These are phyloP conservation scores for Knipowitschia caucasica DNA, from an alignment of 2,797 vertebrate genomes.

Conservation along the genomic window DNA sequence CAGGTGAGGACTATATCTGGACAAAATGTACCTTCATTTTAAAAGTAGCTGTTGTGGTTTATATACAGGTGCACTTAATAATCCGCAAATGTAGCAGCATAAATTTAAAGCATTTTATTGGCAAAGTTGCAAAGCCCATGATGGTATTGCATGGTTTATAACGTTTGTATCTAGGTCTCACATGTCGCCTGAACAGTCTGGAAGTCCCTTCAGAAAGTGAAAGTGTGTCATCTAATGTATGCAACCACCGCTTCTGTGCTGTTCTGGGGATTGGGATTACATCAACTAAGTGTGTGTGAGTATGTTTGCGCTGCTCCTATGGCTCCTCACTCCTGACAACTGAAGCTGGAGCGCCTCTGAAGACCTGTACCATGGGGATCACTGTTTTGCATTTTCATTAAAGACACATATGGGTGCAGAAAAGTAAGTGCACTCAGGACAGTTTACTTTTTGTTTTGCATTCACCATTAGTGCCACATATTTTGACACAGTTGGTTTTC, in stretches of 20 bases:
- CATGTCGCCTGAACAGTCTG: conserved; percentile 58
- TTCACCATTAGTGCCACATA: conserved; percentile 6
- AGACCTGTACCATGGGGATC: conserved; percentile 50
- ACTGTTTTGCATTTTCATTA: conserved; percentile 66
- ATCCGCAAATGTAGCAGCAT: too few relatives aligned
- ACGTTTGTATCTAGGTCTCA: conserved; percentile 58
- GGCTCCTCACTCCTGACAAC: conserved; percentile 62
- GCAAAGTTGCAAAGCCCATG: conserved; percentile 10
- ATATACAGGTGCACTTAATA: too few relatives aligned
- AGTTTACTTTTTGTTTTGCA: conserved; percentile 15
- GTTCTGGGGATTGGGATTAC: conserved; percentile 65
- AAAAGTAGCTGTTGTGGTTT: too few relatives aligned
- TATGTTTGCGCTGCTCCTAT: conserved; percentile 27
- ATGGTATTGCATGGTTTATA: conserved; percentile 11
- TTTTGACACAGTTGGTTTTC: conserved; percentile 10
- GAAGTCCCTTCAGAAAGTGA: conserved; percentile 61
- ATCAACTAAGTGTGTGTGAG: conserved; percentile 54
- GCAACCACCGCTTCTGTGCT: conserved; percentile 62
- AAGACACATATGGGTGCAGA: conserved; percentile 53
- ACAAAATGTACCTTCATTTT: too few relatives aligned
- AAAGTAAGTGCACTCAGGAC: conserved; percentile 22
- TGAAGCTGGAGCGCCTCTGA: conserved; percentile 54
- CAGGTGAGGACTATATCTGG: too few relatives aligned
- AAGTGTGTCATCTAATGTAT: conserved; percentile 72
- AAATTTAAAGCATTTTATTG: too few relatives aligned